Percentiles rank a stretch among this genome's conserved stretches.
Conservation (phyloP, 2,888 invertebrate species). For the Odontocerum albicorne region DNA sequence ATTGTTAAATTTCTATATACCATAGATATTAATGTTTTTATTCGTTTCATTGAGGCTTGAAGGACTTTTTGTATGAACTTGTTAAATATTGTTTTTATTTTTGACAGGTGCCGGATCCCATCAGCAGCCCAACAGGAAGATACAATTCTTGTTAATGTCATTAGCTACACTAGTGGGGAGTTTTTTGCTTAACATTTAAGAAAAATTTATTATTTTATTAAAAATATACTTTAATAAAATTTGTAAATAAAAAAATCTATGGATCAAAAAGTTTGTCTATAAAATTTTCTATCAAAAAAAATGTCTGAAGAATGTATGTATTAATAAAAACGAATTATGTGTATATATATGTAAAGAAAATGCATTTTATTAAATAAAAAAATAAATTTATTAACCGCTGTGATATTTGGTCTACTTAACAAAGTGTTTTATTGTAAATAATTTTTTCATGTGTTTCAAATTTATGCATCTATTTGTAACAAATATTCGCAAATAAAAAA, state of each 20-base stretch:
- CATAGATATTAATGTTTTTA: too few relatives aligned
- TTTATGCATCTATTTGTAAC: constrained; percentile 36
- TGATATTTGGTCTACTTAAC: constrained; percentile 38
- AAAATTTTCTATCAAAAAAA: constrained; percentile 30
- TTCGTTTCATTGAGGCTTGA: too few relatives aligned
- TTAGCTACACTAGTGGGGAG: constrained; percentile 13
- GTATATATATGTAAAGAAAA: constrained; percentile 31
- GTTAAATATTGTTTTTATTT: constrained; percentile 6
- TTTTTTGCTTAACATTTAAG: not conserved
- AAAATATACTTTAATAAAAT: constrained; percentile 4
- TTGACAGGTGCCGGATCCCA: constrained; percentile 13
- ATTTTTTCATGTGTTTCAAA: constrained; percentile 31
- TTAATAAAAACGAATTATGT: constrained; percentile 31
- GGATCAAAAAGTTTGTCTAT: constrained; percentile 34
- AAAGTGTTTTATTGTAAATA: constrained; percentile 36
- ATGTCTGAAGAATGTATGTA: constrained; percentile 31
- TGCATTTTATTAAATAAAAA: constrained; percentile 28
- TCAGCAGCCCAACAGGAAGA: not conserved
- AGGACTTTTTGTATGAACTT: too few relatives aligned
- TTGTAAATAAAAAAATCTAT: constrained; percentile 26
- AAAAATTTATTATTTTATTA: constrained; percentile 17
- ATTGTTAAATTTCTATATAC: too few relatives aligned
- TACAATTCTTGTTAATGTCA: constrained; percentile 10
- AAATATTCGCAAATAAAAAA: constrained; percentile 35
- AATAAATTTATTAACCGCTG: constrained; percentile 37